These are phyloP conservation scores for Eucriotettix oculatus DNA, from an alignment of 2,888 invertebrate genomes.

Conservation along the genomic window DNA sequence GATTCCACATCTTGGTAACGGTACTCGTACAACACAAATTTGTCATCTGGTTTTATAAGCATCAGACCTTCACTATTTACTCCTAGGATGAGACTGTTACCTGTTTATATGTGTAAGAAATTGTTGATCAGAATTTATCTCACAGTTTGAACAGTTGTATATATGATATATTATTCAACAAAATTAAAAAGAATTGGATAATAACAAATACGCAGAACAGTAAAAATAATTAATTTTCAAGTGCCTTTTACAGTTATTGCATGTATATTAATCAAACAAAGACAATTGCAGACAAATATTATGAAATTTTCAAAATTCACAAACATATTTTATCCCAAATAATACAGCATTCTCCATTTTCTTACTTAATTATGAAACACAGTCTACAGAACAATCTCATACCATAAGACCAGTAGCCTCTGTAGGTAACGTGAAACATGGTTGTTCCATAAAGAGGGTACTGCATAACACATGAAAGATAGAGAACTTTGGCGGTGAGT, in stretches of 20 bases:
- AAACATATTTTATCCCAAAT: too few species aligned
- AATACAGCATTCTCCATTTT: too few species aligned
- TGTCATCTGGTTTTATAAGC: conserved; percentile 80
- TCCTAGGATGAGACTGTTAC: conserved; percentile 50
- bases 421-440: conserved; percentile 73
- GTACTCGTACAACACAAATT: conserved; percentile 80
- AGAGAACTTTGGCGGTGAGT: conserved; percentile 80
- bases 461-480: conserved; percentile 90
- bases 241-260: too few species aligned
- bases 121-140: not conserved
- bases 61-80: conserved; percentile 83
- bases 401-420: conserved; percentile 88
- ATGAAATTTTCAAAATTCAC: too few species aligned
- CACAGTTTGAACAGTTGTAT: too few species aligned
- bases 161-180: too few species aligned
- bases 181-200: too few species aligned
- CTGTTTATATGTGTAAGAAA: conserved; percentile 19
- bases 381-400: conserved; percentile 16
- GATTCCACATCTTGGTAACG: conserved; percentile 82
- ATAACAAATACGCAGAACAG: too few species aligned
- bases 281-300: too few species aligned
- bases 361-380: too few species aligned
- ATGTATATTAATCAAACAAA: too few species aligned
- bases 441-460: conserved; percentile 84
- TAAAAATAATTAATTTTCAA: too few species aligned